Percentiles rank a stretch among this genome's conserved stretches.
Conservation (phyloP, 2,797 vertebrate genomes). For the Sebastes taczanowskii region DNA sequence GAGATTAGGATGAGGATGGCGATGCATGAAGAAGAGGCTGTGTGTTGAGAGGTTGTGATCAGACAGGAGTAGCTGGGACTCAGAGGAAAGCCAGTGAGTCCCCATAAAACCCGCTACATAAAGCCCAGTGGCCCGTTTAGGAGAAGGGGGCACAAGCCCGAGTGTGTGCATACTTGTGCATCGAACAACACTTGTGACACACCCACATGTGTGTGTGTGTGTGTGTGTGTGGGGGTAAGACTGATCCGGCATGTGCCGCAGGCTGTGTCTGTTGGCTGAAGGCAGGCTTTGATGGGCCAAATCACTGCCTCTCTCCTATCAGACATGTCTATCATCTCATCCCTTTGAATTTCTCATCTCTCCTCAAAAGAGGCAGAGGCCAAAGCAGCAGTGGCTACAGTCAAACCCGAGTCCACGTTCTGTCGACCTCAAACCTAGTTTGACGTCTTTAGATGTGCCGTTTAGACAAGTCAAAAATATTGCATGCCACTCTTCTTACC, state of each 20-base stretch:
- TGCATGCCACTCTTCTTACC: neutral
- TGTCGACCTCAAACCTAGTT: conserved; percentile 27
- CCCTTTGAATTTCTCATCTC: conserved; percentile 62
- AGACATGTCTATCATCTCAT: conserved; percentile 63
- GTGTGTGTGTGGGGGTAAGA: conserved; percentile 15
- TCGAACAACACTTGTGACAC: conserved; percentile 11
- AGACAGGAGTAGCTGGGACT: conserved; percentile 3
- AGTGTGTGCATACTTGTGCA: neutral
- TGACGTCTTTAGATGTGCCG: conserved; percentile 43
- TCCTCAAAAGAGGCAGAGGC: conserved; percentile 58
- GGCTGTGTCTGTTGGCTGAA: conserved; percentile 77
- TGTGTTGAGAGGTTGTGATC: conserved; percentile 30
- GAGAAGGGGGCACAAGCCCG: neutral
- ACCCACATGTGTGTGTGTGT: neutral
- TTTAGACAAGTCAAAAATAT: conserved; percentile 22
- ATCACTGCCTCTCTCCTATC: conserved; percentile 73
- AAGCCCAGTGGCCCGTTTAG: conserved; percentile 29
- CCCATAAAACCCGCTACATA: neutral
- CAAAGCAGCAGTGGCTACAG: conserved; percentile 37
- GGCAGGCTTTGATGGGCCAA: conserved; percentile 74
- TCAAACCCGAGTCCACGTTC: conserved; percentile 32
- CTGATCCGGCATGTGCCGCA: conserved; percentile 64
- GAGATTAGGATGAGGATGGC: conserved; percentile 54
- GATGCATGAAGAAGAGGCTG: conserved; percentile 29
- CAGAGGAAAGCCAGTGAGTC: neutral